Conservation (phyloP, 1,140 invertebrate genomes). For the Heliconius nattereri region DNA sequence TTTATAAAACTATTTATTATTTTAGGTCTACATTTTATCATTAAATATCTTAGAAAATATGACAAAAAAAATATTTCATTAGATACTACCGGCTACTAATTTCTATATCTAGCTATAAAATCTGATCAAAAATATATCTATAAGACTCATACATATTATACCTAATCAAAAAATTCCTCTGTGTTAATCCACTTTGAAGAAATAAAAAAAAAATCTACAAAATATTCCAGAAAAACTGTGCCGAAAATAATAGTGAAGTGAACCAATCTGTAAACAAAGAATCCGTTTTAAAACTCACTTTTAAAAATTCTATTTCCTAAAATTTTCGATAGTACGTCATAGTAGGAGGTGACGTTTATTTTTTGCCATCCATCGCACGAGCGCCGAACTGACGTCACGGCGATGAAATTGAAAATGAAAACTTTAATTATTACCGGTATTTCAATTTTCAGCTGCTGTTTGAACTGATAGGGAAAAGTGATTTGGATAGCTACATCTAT, state of each 20-base stretch:
- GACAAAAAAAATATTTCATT: too few species aligned
- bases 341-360: background rate
- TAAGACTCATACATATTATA: too few species aligned
- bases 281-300: background rate
- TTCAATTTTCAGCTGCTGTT: background rate
- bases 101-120: too few species aligned
- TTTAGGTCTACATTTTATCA: too few species aligned
- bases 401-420: slow-evolving; percentile 3
- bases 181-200: background rate
- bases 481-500: background rate
- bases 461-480: background rate
- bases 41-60: too few species aligned
- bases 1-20: too few species aligned
- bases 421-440: slow-evolving; percentile 3
- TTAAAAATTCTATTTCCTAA: background rate
- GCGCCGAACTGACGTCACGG: background rate
- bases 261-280: background rate
- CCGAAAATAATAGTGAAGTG: background rate
- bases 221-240: background rate
- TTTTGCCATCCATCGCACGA: background rate
- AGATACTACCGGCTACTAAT: too few species aligned
- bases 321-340: background rate
- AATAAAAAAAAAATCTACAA: background rate
- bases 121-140: too few species aligned
- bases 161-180: too few species aligned